phyloP scores from a whole-genome alignment of 1,140 invertebrate species.

The Rhopalosiphum padi region DNA sequence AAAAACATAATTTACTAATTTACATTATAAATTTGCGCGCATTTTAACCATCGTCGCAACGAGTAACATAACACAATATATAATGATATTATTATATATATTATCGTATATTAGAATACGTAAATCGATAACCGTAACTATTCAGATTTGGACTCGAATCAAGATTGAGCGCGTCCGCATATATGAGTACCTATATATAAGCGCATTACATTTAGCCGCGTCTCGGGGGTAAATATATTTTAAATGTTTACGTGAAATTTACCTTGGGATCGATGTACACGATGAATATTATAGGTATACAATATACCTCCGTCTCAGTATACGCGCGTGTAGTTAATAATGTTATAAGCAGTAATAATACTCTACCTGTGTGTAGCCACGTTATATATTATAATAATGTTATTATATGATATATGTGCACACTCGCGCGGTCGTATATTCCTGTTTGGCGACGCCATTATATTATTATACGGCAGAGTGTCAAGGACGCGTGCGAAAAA shows the following conservation, averaged over 20 bases:
- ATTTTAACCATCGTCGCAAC: not conserved
- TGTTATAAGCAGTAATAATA: not conserved
- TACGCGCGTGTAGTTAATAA: not conserved
- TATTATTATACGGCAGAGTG: slow-evolving; percentile 5
- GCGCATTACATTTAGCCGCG: not conserved
- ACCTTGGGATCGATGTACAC: slow-evolving; percentile 30
- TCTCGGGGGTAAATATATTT: not conserved
- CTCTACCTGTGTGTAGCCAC: not conserved
- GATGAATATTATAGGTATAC: not conserved
- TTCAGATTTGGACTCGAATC: slow-evolving; percentile 3
- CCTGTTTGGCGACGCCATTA: slow-evolving; percentile 47
- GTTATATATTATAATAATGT: not conserved
- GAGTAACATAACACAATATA: not conserved
- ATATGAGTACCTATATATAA: not conserved
- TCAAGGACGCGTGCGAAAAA: slow-evolving; percentile 34
- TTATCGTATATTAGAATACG: not conserved
- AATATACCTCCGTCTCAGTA: not conserved
- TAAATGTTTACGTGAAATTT: slow-evolving; percentile 25
- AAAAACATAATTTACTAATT: not conserved
- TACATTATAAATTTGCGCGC: not conserved
- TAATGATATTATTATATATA: not conserved
- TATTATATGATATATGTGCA: slow-evolving; percentile 4
- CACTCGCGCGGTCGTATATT: not conserved
- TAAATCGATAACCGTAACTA: not conserved
- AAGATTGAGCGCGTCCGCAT: not conserved